A percentile compares a stretch with the other conserved stretches of the same genome.
These are phyloP conservation scores for Tinea pellionella DNA, from an alignment of 2,888 invertebrate genomes.

Conservation along the genomic window DNA sequence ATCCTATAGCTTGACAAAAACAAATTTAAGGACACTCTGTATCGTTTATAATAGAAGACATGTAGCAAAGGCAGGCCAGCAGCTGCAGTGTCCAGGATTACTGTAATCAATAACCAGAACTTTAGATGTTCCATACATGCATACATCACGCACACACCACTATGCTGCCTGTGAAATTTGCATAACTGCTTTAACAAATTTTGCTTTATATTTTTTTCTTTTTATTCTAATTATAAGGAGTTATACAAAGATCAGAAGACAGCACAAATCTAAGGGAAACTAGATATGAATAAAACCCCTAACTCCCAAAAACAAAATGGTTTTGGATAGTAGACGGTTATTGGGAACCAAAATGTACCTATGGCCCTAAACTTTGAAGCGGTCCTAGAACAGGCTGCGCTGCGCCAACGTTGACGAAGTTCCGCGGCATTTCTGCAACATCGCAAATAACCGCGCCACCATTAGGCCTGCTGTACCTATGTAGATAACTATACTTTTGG, in stretches of 20 bases:
- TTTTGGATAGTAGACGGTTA: neutral
- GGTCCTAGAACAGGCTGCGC: neutral
- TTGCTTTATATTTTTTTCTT: too few relatives aligned
- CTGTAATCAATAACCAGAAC: constrained; percentile 13
- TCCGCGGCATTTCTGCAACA: constrained; percentile 8
- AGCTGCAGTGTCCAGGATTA: neutral
- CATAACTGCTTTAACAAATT: neutral
- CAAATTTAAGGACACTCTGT: neutral
- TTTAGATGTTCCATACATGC: constrained; percentile 11
- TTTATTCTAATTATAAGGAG: neutral
- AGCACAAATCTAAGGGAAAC: neutral
- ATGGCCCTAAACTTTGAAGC: constrained; percentile 6
- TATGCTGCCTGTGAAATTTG: neutral
- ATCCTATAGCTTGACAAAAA: neutral
- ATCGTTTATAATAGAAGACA: neutral
- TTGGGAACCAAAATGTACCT: constrained; percentile 6
- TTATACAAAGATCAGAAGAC: neutral
- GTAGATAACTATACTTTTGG: neutral
- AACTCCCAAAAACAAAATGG: neutral
- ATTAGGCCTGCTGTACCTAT: constrained; percentile 5
- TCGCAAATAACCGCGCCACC: constrained; percentile 12
- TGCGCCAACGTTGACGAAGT: neutral
- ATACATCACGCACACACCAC: constrained; percentile 4
- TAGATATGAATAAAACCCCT: neutral
- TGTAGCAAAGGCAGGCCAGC: neutral